A percentile compares a stretch with the other conserved stretches of the same genome.
These are phyloP conservation scores for Scolanthus callimorphus DNA, from an alignment of 92 coral and sea anemone genomes.

Conservation along the genomic window DNA sequence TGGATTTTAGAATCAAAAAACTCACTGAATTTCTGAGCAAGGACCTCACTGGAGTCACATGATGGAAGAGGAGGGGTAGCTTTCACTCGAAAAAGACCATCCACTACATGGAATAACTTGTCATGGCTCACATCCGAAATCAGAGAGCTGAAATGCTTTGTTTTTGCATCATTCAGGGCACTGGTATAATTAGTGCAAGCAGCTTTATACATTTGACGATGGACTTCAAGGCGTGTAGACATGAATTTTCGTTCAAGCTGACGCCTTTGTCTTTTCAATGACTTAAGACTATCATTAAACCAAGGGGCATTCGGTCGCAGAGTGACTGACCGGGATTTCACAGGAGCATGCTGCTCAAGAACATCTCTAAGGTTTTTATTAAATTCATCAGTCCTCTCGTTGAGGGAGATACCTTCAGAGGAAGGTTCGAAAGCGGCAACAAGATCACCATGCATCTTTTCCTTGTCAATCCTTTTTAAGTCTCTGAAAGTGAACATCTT, in stretches of 20 bases:
- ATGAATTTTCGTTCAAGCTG: constrained; percentile 12
- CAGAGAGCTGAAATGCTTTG: constrained; percentile 4
- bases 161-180: constrained; percentile 10
- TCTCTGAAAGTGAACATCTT: no score
- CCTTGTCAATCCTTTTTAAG: no score
- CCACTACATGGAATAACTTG: constrained; percentile 11
- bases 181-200: neutral
- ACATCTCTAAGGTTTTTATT: neutral
- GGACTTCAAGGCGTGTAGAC: constrained; percentile 12
- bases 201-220: constrained; percentile 11
- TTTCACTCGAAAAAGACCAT: constrained; percentile 27
- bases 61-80: neutral
- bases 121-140: constrained; percentile 9
- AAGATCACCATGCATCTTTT: no score
- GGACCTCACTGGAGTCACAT: neutral
- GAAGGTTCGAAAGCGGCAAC: no score
- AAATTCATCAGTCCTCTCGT: constrained; percentile 1
- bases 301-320: constrained; percentile 17
- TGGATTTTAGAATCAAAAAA: constrained; percentile 20
- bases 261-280: constrained; percentile 15
- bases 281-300: constrained; percentile 11
- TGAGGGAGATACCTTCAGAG: neutral
- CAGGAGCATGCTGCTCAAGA: constrained; percentile 11
- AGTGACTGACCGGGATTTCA: neutral
- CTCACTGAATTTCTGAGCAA: constrained; percentile 24